Evolutionary conservation across 2,797 vertebrate species (phyloP), one percentile per base, ranked within the genome.

Genomic region (Coregonus sp.): DNA sequence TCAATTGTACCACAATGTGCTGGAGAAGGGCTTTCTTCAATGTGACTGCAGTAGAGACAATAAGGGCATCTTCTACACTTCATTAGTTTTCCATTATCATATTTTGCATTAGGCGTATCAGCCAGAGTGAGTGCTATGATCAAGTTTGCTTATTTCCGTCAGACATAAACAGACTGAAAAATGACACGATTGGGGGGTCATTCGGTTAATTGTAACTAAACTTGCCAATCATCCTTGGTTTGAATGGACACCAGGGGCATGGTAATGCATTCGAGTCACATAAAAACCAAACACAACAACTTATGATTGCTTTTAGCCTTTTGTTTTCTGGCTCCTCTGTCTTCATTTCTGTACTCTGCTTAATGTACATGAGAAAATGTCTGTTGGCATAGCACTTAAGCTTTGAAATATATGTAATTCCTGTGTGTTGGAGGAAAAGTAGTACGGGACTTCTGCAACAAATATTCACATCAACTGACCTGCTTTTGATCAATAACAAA

Each of bases 81-180:
- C 89, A 91, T 92, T 92, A 90, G 77, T 76, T 90, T 92, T 89
- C 88, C 86, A 92, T 92, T 92, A 93, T 74, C 47, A 72, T 89
- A 86, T 90, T 89, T 89, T 86, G 85, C 89, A 86, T 78, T 86
- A 86, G 40, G 87, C 87, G 82, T 87, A 88, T 90, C 79, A 61
- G 82, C 86, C 86, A 85, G 87, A 88, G 86, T 84, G 84, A 88
- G 84, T 33, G 29, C 40, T 29, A 51, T 76, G 81, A 89, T 92
- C 89, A 89, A 89, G 92, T 91, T 88, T 86, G 81, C 80, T 72
- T 82, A 65, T 88, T 90, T 88, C 83, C 87, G 83, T 87, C 89
- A 80, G 83, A 89, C 84, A 89, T 86, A 86, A 77, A 77, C 85
- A 86, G 84, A 85, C 82, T 82, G 76, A 80, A 79, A 85, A 89